Base-by-base conservation (phyloP, 2,888 invertebrate species). In the Sphinx pinastri region DNA sequence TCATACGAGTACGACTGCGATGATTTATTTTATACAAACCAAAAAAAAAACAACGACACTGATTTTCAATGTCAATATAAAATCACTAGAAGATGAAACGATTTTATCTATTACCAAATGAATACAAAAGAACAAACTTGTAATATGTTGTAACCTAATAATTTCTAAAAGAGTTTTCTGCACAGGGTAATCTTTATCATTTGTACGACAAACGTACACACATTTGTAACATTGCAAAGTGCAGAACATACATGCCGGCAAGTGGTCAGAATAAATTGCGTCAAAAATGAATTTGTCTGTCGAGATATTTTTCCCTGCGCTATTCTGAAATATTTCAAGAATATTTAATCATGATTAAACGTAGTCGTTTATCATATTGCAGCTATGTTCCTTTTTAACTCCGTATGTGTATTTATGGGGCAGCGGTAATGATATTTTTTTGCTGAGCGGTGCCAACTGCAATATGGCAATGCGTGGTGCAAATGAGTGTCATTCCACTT, bases 331-430 rank as follows among this genome's bases (percentile, higher is more conserved):
- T 52, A 13, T 51, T 16, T 59, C 52, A 52, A 31, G 52, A 16
- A 52, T 52, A 74, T 73, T 74, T 75, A 52, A 16, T 52, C 59
- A 8, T 60, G 59, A 52, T 52, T 76, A 75, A 81, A 76, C 70
- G 77, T 74, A 75, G 73, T 75, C 76, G 79, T 82, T 79, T 77
- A 78, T 79, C 52, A 16, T 12, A 57, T 75, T 73, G 75, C 55
- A 16, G 47, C 16, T 38, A 31, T 59, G 52, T 59, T 59, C 38
- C 57, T 58, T 68, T 58, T 49, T n/a, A 68, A 54, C 60, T 52
- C 38, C 52, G n/a, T 38, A 52, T 49, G 38, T 16, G 51, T 68
- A 68, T 68, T 68, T 68, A 45, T 51, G 38, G 38, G 52, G 25
- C 59, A 68, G 59, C 52, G 51, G 38, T 68, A 59, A 59, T 59